A percentile compares a stretch with the other conserved stretches of the same genome.
phyloP scores from a whole-genome alignment of 2,113 vertebrate genomes.

The Murina feae region DNA sequence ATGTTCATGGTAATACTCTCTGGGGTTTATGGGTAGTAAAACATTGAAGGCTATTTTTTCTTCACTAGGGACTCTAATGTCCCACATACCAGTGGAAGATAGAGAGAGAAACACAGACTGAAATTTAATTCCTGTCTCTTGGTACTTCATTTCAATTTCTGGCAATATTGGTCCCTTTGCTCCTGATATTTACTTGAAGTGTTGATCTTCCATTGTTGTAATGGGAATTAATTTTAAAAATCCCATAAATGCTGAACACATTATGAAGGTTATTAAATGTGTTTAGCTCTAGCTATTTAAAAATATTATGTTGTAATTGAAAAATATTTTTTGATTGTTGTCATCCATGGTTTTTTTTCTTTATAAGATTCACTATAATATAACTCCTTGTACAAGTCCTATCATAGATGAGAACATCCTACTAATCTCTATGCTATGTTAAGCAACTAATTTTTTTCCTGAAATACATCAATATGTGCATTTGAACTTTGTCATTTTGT shows the following conservation, averaged over 20 bases:
- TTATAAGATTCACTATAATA: not conserved
- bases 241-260: not conserved
- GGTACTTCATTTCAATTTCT: not conserved
- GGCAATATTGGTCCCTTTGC: not conserved
- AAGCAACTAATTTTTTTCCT: not conserved
- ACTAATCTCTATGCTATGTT: not conserved
- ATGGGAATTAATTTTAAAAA: not conserved
- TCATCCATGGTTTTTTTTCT: not conserved
- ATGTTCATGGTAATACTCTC: not conserved
- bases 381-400: not conserved
- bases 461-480: not conserved
- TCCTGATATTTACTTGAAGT: constrained; percentile 1
- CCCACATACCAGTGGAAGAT: not conserved
- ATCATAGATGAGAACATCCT: not conserved
- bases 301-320: not conserved
- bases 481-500: not conserved
- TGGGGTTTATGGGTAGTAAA: not conserved
- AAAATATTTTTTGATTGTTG: not conserved
- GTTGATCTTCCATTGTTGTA: not conserved
- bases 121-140: not conserved
- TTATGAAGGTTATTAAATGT: not conserved
- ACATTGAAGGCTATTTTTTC: not conserved
- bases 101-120: not conserved
- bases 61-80: not conserved
- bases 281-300: not conserved